Evolutionary conservation across 2,888 invertebrate genomes (phyloP).

Genomic region (Stomorhina lunata): DNA sequence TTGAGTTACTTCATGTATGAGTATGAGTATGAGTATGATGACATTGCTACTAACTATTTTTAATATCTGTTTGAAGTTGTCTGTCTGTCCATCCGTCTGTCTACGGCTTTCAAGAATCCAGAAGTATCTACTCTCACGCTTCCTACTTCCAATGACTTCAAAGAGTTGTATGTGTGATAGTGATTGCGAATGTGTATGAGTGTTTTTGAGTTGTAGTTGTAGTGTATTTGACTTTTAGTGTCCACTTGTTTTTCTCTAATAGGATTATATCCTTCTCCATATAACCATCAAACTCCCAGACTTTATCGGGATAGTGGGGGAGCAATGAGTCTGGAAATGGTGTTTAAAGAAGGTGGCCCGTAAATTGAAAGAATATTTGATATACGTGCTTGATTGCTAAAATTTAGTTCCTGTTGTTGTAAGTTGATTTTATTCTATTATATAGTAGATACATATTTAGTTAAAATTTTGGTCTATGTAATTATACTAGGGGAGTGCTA

Average conservation of each 20-base stretch:
- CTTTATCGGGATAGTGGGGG: background rate
- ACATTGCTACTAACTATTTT: slow-evolving; percentile 30
- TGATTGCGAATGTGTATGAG: background rate
- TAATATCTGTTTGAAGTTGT: no score
- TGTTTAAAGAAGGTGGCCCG: slow-evolving; percentile 31
- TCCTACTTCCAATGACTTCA: slow-evolving; percentile 1
- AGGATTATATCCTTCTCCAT: slow-evolving; percentile 55
- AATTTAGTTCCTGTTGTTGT: slow-evolving; percentile 45
- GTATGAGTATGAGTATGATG: slow-evolving; percentile 23
- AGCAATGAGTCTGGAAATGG: background rate
- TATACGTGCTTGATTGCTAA: slow-evolving; percentile 62
- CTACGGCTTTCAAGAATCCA: background rate
- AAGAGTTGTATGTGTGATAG: slow-evolving; percentile 12
- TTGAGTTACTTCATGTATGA: no score
- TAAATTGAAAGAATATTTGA: slow-evolving; percentile 44
- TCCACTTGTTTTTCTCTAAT: slow-evolving; percentile 63
- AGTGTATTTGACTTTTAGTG: slow-evolving; percentile 65
- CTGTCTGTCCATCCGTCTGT: no score
- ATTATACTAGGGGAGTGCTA: slow-evolving; percentile 15
- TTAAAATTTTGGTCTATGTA: slow-evolving; percentile 7
- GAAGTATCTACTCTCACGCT: no score
- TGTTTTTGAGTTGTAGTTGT: slow-evolving; percentile 10
- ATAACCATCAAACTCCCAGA: no score
- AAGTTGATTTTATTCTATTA: slow-evolving; percentile 19
- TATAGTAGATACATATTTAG: background rate